Evolutionary conservation across 2,113 vertebrate genomes (phyloP).

Genomic region (Archilochus colubris): DNA sequence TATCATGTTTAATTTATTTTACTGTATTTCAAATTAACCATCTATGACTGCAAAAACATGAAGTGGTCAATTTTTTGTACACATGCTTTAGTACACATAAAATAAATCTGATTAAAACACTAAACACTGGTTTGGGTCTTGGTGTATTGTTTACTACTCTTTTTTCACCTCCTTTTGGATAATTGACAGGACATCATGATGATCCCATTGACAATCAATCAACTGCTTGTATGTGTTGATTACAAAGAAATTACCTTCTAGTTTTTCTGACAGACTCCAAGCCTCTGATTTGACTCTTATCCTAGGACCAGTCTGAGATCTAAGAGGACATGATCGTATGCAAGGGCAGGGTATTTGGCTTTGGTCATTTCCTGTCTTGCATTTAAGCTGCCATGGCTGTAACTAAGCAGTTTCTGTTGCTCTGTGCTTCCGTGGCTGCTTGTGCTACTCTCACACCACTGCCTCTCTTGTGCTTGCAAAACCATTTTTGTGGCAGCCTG

Average conservation of each 20-base stretch:
- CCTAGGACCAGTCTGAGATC: not conserved
- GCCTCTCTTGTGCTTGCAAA: not conserved
- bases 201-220: not conserved
- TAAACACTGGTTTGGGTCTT: not conserved
- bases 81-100: not conserved
- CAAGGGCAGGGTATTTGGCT: not conserved
- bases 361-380: not conserved
- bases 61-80: not conserved
- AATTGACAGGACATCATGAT: not conserved
- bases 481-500: not conserved
- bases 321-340: fast-evolving
- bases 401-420: not conserved
- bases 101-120: not conserved
- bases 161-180: not conserved
- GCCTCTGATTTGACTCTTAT: not conserved
- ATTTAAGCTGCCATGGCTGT: not conserved
- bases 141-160: not conserved
- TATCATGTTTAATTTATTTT: not conserved
- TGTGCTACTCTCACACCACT: fast-evolving
- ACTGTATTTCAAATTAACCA: not conserved
- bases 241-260: not conserved
- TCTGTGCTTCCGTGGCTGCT: not conserved
- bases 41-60: not conserved
- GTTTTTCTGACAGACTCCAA: not conserved
- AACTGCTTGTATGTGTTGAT: not conserved